A percentile compares a stretch with the other conserved stretches of the same genome.
phyloP scores from a whole-genome alignment of 2,888 invertebrate species.

The Melinopterus prodromus region DNA sequence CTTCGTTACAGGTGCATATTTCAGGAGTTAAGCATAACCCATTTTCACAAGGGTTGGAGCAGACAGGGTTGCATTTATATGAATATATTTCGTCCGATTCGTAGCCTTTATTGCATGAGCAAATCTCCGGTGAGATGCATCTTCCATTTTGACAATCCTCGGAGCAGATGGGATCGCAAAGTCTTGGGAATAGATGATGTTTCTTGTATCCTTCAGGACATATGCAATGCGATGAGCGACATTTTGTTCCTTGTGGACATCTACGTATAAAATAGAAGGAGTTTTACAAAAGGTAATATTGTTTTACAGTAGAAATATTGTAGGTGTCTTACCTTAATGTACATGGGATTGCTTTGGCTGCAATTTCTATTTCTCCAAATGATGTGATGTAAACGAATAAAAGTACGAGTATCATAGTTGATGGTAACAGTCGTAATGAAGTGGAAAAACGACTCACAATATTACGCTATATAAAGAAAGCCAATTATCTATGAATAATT shows the following conservation, averaged over 20 bases:
- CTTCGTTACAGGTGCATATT: conserved; percentile 19
- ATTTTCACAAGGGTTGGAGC: conserved; percentile 10
- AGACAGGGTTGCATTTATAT: conserved; percentile 16
- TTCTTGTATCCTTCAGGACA: conserved; percentile 17
- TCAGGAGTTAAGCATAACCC: conserved; percentile 18
- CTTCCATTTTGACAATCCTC: conserved; percentile 50
- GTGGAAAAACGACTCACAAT: not conserved
- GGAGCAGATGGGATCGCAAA: conserved; percentile 45
- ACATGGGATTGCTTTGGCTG: conserved; percentile 8
- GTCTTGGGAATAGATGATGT: conserved; percentile 8
- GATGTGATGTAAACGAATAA: not conserved
- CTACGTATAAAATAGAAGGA: not conserved
- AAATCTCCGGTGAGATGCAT: conserved; percentile 48
- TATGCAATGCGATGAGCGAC: not conserved
- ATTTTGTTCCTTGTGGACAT: conserved; percentile 10
- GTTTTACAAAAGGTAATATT: not conserved
- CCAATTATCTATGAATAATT: not conserved
- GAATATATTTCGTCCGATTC: conserved; percentile 27
- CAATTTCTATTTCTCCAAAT: not conserved
- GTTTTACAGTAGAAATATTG: not conserved
- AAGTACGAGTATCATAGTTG: not conserved
- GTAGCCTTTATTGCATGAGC: conserved; percentile 53
- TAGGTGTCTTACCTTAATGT: conserved; percentile 18
- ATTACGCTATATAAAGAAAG: not conserved
- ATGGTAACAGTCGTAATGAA: not conserved